Evolutionary conservation across 2,888 invertebrate genomes (phyloP).

Genomic region (Sarcophaga carnaria): DNA sequence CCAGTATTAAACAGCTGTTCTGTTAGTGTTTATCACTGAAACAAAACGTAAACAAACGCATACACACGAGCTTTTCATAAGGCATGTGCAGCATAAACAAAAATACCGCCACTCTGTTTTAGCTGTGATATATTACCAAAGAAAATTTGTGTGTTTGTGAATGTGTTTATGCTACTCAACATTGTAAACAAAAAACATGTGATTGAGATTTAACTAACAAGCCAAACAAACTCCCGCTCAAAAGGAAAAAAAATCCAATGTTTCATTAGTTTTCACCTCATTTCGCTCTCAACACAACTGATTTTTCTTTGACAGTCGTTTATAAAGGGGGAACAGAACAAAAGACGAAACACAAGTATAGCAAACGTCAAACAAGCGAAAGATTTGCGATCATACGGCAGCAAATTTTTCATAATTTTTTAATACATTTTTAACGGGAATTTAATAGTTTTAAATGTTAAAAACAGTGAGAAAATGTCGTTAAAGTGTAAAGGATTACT

Average conservation of each 20-base stretch:
- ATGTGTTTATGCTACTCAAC: constrained; percentile 29
- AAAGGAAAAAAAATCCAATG: constrained; percentile 52
- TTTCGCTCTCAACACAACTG: constrained; percentile 50
- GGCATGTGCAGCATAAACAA: constrained; percentile 16
- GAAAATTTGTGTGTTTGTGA: neutral
- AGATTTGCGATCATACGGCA: constrained; percentile 67
- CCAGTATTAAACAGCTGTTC: constrained; percentile 43
- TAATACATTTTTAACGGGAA: constrained; percentile 35
- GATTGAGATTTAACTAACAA: constrained; percentile 8
- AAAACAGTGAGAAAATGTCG: constrained; percentile 30
- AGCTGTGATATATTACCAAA: constrained; percentile 21
- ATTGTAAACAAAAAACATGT: constrained; percentile 61
- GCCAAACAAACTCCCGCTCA: constrained; percentile 61
- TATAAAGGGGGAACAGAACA: constrained; percentile 53
- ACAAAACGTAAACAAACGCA: constrained; percentile 8
- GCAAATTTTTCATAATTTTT: constrained; percentile 38
- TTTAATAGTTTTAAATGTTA: constrained; percentile 18
- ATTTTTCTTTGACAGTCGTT: constrained; percentile 63
- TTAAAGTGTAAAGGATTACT: constrained; percentile 24
- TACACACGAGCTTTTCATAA: neutral
- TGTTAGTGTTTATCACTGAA: constrained; percentile 50
- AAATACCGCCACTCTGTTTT: constrained; percentile 35
- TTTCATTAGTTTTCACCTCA: constrained; percentile 59
- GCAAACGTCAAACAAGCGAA: constrained; percentile 68
- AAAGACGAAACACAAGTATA: constrained; percentile 67